phyloP scores from a whole-genome alignment of 2,797 vertebrate species.

The Eulemur mongoz region DNA sequence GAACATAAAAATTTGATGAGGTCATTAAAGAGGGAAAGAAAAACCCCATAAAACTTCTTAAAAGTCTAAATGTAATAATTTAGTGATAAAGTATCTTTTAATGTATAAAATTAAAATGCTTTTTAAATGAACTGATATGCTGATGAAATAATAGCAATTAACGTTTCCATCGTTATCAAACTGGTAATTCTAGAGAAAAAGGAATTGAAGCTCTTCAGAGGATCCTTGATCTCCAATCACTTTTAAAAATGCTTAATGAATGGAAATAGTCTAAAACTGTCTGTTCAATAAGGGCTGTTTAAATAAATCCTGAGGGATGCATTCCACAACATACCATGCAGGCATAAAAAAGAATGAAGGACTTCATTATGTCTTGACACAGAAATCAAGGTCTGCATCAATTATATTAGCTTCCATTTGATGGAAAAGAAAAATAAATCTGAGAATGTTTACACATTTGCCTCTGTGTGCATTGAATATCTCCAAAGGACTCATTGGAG shows the following conservation, averaged over 20 bases:
- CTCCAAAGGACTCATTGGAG: neutral
- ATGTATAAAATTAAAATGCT: slow-evolving; percentile 29
- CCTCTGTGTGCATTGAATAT: neutral
- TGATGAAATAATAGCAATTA: neutral
- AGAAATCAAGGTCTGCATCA: neutral
- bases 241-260: neutral
- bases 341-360: neutral
- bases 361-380: neutral
- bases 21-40: neutral
- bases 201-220: neutral
- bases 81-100: neutral
- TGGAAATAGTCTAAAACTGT: neutral
- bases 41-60: neutral
- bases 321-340: neutral
- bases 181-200: neutral
- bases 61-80: neutral
- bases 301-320: neutral
- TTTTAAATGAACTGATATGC: slow-evolving; percentile 37
- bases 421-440: neutral
- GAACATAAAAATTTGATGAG: neutral
- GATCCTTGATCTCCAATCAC: neutral
- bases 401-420: neutral
- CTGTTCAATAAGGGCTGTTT: neutral
- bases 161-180: neutral
- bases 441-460: neutral